phyloP scores from a whole-genome alignment of 2,113 vertebrate species.

The Ranitomeya variabilis region DNA sequence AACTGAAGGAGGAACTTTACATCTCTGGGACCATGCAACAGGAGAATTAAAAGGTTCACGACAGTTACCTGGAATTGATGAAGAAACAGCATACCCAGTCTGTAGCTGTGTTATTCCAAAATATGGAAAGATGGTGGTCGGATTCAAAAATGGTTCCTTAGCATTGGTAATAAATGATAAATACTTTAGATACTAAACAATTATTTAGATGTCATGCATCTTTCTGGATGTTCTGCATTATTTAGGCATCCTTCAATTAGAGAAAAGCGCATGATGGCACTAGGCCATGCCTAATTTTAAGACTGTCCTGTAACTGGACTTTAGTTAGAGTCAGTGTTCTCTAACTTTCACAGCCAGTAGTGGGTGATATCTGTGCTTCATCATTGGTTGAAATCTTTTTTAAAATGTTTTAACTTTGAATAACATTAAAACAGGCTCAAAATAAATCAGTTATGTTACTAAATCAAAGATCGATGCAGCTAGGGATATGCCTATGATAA shows the following conservation, averaged over 20 bases:
- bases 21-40: slow-evolving; percentile 60
- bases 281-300: too few relatives aligned
- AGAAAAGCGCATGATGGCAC: too few relatives aligned
- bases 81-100: slow-evolving; percentile 57
- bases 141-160: slow-evolving; percentile 71
- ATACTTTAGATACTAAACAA: background rate
- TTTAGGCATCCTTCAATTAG: background rate
- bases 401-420: too few relatives aligned
- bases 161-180: slow-evolving; percentile 66
- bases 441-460: too few relatives aligned
- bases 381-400: too few relatives aligned
- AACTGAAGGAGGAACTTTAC: slow-evolving; percentile 62
- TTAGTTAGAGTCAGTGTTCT: too few relatives aligned
- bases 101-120: slow-evolving; percentile 62
- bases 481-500: too few relatives aligned
- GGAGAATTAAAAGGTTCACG: slow-evolving; percentile 55
- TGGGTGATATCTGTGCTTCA: too few relatives aligned
- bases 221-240: background rate
- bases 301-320: too few relatives aligned
- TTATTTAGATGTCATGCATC: background rate
- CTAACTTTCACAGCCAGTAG: too few relatives aligned
- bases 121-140: slow-evolving; percentile 65
- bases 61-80: slow-evolving; percentile 45
- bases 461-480: too few relatives aligned
- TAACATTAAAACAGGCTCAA: too few relatives aligned